These are phyloP conservation scores for Xylophagus ater DNA, from an alignment of 2,888 invertebrate genomes.

Conservation along the genomic window DNA sequence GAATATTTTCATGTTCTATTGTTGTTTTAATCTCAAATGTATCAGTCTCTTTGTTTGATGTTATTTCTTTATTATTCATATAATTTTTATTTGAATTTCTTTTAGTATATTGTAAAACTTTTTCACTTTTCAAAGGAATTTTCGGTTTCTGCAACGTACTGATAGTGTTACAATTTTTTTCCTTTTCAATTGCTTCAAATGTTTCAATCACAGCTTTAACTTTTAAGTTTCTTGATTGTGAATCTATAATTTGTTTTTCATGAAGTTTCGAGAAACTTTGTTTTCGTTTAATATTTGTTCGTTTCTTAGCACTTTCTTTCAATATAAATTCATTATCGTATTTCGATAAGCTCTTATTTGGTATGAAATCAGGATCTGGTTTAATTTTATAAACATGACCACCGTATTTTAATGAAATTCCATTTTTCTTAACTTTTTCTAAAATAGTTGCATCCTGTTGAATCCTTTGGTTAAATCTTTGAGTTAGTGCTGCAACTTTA, in stretches of 20 bases:
- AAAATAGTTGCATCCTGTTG: slow-evolving; percentile 37
- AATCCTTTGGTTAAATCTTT: slow-evolving; percentile 57
- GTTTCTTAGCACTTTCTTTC: slow-evolving; percentile 11
- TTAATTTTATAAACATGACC: slow-evolving; percentile 37
- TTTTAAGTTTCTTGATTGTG: slow-evolving; percentile 1
- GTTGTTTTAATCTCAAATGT: slow-evolving; percentile 5
- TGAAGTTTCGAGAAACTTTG: too few relatives aligned
- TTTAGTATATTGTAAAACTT: slow-evolving; percentile 31
- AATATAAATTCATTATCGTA: neutral
- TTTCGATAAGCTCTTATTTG: neutral
- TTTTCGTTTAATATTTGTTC: slow-evolving; percentile 12
- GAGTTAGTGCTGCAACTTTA: slow-evolving; percentile 56
- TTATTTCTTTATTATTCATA: slow-evolving; percentile 8
- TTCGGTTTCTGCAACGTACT: slow-evolving; percentile 31
- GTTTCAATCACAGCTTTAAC: slow-evolving; percentile 15
- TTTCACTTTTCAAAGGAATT: slow-evolving; percentile 30
- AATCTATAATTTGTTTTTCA: too few relatives aligned
- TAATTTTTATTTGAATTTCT: slow-evolving; percentile 22
- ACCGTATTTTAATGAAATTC: slow-evolving; percentile 39
- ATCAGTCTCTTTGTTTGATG: slow-evolving; percentile 5
- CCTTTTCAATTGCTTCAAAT: slow-evolving; percentile 18
- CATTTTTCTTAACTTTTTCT: slow-evolving; percentile 47
- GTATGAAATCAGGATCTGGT: slow-evolving; percentile 21
- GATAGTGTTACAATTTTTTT: slow-evolving; percentile 22
- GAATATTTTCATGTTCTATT: slow-evolving; percentile 10